A percentile compares a stretch with the other conserved stretches of the same genome.
Conservation (phyloP, 2,113 vertebrate genomes). For the Pycnonotus jocosus region DNA sequence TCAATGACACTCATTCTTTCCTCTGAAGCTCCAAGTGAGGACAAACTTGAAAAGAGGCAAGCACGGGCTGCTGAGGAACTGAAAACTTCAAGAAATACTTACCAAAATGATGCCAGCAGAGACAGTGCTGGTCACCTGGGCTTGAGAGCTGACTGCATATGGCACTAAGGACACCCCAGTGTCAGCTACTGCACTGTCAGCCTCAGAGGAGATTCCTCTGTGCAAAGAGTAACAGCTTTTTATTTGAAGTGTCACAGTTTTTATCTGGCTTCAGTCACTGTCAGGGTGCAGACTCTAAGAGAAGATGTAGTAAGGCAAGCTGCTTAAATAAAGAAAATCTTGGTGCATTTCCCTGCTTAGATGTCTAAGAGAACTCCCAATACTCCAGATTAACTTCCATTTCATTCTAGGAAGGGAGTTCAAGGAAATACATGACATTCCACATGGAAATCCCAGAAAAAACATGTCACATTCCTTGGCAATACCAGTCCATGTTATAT, state of each 20-base stretch:
- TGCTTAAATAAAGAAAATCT: background rate
- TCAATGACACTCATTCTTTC: background rate
- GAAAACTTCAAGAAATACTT: background rate
- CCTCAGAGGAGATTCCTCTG: background rate
- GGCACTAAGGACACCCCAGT: background rate
- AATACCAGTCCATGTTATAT: background rate
- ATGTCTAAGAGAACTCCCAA: background rate
- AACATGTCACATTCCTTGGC: background rate
- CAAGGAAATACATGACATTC: slow-evolving; percentile 53
- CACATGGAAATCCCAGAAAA: slow-evolving; percentile 43
- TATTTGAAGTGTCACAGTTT: background rate
- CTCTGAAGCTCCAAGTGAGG: background rate
- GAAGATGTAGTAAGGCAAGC: background rate
- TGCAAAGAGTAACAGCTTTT: background rate
- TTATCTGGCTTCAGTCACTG: background rate
- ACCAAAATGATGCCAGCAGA: background rate
- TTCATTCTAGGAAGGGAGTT: background rate
- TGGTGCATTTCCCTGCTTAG: background rate
- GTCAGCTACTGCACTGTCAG: background rate
- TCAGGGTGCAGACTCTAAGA: background rate
- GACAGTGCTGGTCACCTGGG: background rate
- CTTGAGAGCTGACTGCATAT: background rate
- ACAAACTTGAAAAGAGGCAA: background rate
- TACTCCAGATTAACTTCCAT: background rate
- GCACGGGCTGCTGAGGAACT: background rate